Conservation (phyloP, 2,797 vertebrate genomes). For the Cuculus canorus region DNA sequence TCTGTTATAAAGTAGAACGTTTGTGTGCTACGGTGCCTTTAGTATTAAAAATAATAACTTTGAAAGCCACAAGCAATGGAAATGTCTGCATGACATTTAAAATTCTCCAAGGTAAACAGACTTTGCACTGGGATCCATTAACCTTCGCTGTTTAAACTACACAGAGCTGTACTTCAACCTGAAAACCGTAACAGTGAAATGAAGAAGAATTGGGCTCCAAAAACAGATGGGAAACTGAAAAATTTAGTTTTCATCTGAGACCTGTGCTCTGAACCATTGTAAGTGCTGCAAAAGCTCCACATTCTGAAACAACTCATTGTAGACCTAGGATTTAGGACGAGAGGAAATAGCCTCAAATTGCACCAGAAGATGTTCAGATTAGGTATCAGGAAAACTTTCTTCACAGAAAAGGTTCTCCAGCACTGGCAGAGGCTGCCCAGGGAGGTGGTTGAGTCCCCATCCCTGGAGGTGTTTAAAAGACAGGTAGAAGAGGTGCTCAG, state of each 20-base stretch:
- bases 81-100: constrained; percentile 16
- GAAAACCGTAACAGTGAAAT: neutral
- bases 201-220: neutral
- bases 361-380: no score
- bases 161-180: neutral
- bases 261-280: neutral
- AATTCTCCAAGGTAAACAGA: constrained; percentile 18
- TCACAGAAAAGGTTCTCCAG: no score
- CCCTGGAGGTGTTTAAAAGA: no score
- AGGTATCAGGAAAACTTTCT: no score
- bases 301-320: neutral
- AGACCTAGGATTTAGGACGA: neutral
- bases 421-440: no score
- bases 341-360: no score
- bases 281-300: neutral
- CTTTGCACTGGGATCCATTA: neutral
- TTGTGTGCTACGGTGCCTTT: neutral
- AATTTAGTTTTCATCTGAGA: neutral
- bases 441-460: no score
- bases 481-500: no score
- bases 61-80: neutral
- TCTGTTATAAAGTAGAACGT: neutral
- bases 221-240: neutral
- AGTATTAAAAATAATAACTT: neutral
- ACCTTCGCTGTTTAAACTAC: neutral